Evolutionary conservation across 2,113 vertebrate genomes (phyloP), one percentile per base, ranked within the genome.

Genomic region (Chelonoidis abingdonii): DNA sequence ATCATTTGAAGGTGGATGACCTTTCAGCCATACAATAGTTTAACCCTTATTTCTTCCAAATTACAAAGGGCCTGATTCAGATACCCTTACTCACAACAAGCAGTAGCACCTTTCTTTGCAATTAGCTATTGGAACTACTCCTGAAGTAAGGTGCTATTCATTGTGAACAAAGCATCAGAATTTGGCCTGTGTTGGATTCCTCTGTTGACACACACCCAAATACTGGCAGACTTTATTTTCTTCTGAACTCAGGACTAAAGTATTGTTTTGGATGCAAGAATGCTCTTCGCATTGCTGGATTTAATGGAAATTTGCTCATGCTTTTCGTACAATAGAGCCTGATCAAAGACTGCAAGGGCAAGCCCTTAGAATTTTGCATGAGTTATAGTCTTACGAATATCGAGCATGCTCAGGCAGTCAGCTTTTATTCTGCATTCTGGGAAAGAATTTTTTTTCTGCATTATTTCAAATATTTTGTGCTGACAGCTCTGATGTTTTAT

Each of bases 231-330:
- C 72, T 13, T 79, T 84, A 31, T 10, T 88, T 90, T 92, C n/a
- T 93, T 93, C 92, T 89, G 24, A 96, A 56, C 27, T 84, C 17
- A 52, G 21, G 93, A 89, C 38, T 44, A 78, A 92, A 92, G 92
- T 94, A 93, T 29, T 62, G n/a, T 52, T 89, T 89, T 52, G 38
- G n/a, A 31, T 41, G 5, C 11, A 3, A 93, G 29, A 91, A 91
- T 0, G 2, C 17, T 7, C 0, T 0, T 49, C 93, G 76, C 29
- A 57, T 0, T 0, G 27, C 53, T 84, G 17, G 2, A 84, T 93
- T 95, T 52, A 72, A 86, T 84, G 93, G 9, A 84, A 49, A 11
- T 35, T 89, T 89, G 49, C 3, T 56, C 50, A 35, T 86, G 49
- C 21, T 94, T 76, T 93, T 87, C 38, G 41, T 80, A 2, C 52